A percentile compares a stretch with the other conserved stretches of the same genome.
Conservation (phyloP, 2,113 vertebrate genomes). For the Alligator mississippiensis region DNA sequence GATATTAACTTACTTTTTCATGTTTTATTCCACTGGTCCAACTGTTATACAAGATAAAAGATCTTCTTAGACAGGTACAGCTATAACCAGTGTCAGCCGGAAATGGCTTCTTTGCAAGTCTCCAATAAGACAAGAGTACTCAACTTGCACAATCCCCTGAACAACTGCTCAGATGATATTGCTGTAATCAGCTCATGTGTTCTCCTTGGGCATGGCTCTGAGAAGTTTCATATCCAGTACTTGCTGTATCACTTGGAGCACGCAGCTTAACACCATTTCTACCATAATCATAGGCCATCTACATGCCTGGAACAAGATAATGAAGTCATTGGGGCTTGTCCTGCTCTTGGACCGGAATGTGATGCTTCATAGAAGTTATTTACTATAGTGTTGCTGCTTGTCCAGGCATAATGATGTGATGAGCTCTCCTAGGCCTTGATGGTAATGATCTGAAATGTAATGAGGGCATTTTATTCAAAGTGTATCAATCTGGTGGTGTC, state of each 20-base stretch:
- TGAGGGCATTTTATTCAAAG: background rate
- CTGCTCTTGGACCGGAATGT: slow-evolving; percentile 38
- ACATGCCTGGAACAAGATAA: background rate
- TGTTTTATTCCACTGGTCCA: background rate
- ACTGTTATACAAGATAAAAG: rapidly evolving
- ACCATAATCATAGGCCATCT: slow-evolving; percentile 57
- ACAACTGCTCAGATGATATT: background rate
- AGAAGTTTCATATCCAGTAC: background rate
- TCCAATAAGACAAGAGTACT: rapidly evolving
- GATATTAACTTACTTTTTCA: no score
- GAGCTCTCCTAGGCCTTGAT: background rate
- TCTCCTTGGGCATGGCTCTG: background rate
- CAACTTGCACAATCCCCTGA: rapidly evolving
- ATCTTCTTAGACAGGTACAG: background rate
- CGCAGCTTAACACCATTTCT: slow-evolving; percentile 8
- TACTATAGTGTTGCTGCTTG: background rate
- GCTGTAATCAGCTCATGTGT: rapidly evolving
- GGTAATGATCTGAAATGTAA: background rate
- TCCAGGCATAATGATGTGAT: background rate
- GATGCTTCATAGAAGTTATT: slow-evolving; percentile 2
- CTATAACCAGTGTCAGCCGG: rapidly evolving
- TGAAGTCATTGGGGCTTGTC: slow-evolving; percentile 24
- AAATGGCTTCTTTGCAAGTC: rapidly evolving
- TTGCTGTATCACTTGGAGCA: rapidly evolving
- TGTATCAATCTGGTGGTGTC: background rate